phyloP scores from a whole-genome alignment of 2,113 vertebrate genomes.

The Saccopteryx bilineata region DNA sequence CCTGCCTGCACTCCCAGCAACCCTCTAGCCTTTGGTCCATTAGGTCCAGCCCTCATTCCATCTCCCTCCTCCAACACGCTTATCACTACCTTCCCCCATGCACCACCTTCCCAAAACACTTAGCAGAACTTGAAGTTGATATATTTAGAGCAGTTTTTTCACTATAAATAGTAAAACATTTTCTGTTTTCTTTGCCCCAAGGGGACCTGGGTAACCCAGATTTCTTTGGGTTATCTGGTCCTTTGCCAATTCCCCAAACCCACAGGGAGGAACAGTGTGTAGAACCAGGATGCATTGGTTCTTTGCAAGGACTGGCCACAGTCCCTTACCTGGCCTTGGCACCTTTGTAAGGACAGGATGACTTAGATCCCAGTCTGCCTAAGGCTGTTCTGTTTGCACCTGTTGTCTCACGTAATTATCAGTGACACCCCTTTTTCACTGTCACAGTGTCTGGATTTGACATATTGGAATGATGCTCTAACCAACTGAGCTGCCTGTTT shows the following conservation, averaged over 20 bases:
- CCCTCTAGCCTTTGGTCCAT: background rate
- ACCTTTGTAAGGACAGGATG: background rate
- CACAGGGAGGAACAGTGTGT: background rate
- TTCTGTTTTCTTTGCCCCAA: background rate
- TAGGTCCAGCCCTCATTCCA: background rate
- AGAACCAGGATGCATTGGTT: background rate
- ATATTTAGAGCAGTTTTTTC: background rate
- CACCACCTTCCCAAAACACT: background rate
- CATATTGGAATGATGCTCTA: too few relatives aligned
- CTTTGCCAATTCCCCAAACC: background rate
- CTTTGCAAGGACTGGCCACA: background rate
- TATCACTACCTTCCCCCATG: background rate
- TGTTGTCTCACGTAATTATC: background rate
- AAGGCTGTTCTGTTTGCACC: background rate
- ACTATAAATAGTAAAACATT: background rate
- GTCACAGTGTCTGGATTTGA: background rate
- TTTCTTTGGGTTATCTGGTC: background rate
- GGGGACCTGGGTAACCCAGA: background rate
- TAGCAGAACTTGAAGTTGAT: background rate
- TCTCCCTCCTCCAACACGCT: background rate
- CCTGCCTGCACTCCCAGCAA: background rate
- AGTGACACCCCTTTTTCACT: background rate
- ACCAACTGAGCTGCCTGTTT: too few relatives aligned
- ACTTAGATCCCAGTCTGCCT: background rate
- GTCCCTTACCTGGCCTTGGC: background rate